Evolutionary conservation across 2,888 invertebrate genomes (phyloP), one percentile per base, ranked within the genome.

Genomic region (Lingula anatina): DNA sequence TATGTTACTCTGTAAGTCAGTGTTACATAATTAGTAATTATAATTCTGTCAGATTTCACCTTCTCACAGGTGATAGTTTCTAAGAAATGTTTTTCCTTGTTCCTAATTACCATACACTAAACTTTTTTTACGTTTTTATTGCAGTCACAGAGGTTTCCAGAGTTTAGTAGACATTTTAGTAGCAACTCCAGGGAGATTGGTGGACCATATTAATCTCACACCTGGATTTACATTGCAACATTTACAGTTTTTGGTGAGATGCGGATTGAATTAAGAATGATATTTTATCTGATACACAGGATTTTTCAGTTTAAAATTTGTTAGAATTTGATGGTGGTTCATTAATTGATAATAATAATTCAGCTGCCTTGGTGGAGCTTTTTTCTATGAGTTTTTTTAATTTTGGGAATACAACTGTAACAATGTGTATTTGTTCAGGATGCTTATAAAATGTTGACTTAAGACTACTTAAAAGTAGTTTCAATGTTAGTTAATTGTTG

Each of bases 181-280:
- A 1, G 89, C 93, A 44, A 97, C 97, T 18, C 92, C 95, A 26
- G 95, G 95, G 15, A 83, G 96, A 50, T 79, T 97, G 46, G 87
- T 95, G 0, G 93, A 95, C 73, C 96, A 97, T 77, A 80, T 97
- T 54, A 86, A 87, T 73, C 83, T 84, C 57, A 92, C 92, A 0
- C 81, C 85, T 28, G 75, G 73, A 7, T 71, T 76, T 57, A 61
- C 66, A 50, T 65, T 75, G 12, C 54, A 59, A 20, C 66, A 69
- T 39, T 66, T 76, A 1, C 52, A 75, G 48, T 75, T 67, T 50
- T 54, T 76, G 60, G 74, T 75, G 50, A 51, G 57, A n/a, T n/a
- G n/a, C n/a, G n/a, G n/a, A n/a, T n/a, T n/a, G n/a, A n/a, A n/a
- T n/a, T n/a, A n/a, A n/a, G n/a, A n/a, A n/a, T n/a, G n/a, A n/a